phyloP scores from a whole-genome alignment of 2,113 vertebrate genomes.

The Rostratula benghalensis region DNA sequence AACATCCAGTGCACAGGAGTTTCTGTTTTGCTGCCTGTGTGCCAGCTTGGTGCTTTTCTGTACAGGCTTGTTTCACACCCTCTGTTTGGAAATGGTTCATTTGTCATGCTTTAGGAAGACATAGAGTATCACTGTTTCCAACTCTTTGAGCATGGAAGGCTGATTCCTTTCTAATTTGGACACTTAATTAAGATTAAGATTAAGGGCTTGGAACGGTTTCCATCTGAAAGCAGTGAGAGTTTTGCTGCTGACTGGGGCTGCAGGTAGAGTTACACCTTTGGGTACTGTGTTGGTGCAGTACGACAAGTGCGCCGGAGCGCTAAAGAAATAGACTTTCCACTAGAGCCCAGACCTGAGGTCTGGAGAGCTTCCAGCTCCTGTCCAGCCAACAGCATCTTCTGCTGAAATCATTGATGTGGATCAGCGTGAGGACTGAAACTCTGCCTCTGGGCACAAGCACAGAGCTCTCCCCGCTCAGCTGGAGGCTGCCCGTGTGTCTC shows the following conservation, averaged over 20 bases:
- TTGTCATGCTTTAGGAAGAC: slow-evolving; percentile 11
- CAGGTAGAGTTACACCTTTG: neutral
- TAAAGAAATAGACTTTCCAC: slow-evolving; percentile 9
- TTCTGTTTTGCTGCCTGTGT: neutral
- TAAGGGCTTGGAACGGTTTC: neutral
- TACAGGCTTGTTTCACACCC: neutral
- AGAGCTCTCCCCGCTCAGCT: neutral
- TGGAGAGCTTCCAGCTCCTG: slow-evolving; percentile 37
- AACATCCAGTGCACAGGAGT: neutral
- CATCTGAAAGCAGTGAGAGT: neutral
- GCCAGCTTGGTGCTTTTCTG: neutral
- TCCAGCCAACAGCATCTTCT: slow-evolving; percentile 6
- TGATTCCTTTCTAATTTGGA: slow-evolving; percentile 32
- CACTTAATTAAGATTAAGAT: slow-evolving; percentile 36
- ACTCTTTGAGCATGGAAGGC: neutral
- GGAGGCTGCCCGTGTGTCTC: neutral
- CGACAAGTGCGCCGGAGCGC: neutral
- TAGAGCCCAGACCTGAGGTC: neutral
- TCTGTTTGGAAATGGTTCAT: neutral
- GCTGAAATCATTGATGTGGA: neutral
- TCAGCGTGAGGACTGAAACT: neutral
- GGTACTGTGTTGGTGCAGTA: neutral
- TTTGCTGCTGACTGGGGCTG: neutral
- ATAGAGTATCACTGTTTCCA: neutral
- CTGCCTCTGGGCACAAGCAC: neutral